Evolutionary conservation across 2,113 vertebrate genomes (phyloP).

Genomic region (Microcebus jonahi): DNA sequence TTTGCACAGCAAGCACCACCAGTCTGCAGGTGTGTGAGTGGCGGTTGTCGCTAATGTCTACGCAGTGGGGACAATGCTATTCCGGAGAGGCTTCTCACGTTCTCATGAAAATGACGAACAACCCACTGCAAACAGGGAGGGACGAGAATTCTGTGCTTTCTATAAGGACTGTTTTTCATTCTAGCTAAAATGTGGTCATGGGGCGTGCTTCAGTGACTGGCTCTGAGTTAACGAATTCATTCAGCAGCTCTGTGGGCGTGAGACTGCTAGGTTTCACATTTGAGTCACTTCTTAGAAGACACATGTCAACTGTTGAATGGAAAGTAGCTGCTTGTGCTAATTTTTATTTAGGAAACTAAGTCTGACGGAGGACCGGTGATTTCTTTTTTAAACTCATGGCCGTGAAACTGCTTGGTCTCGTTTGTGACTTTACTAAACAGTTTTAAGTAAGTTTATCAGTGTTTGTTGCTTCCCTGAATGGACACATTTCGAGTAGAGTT

Average conservation of each 20-base stretch:
- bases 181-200: neutral
- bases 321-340: neutral
- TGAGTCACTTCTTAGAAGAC: neutral
- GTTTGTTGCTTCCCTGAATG: accelerated
- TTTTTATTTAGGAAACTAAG: neutral
- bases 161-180: accelerated
- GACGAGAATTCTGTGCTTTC: accelerated
- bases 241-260: neutral
- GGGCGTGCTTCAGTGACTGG: neutral
- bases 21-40: accelerated
- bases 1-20: accelerated
- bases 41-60: accelerated
- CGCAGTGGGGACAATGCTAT: accelerated
- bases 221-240: neutral
- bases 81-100: neutral
- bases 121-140: accelerated
- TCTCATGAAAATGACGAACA: accelerated
- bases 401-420: neutral
- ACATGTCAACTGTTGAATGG: neutral
- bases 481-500: neutral
- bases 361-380: neutral
- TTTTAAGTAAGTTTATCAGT: neutral
- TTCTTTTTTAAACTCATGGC: neutral
- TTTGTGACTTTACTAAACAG: neutral
- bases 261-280: neutral